These are phyloP conservation scores for Clamator glandarius DNA, from an alignment of 2,797 vertebrate species.

Conservation along the genomic window DNA sequence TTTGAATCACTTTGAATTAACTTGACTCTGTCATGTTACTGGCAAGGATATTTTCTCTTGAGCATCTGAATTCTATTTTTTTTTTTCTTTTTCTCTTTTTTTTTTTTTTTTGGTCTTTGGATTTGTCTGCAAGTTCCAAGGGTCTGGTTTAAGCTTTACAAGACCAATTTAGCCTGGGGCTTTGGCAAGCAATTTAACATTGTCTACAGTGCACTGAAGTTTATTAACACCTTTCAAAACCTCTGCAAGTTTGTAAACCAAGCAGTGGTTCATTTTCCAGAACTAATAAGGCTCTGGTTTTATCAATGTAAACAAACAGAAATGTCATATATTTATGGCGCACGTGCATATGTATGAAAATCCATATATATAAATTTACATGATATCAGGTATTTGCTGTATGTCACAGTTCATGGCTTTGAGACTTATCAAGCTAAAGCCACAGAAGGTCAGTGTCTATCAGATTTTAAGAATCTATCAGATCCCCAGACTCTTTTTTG, in stretches of 20 bases:
- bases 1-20: constrained; percentile 66
- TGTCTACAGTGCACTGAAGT: constrained; percentile 49
- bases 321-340: neutral
- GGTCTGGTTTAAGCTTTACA: constrained; percentile 50
- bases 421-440: neutral
- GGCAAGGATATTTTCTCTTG: constrained; percentile 42
- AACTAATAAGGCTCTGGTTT: constrained; percentile 32
- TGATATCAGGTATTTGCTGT: neutral
- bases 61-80: constrained; percentile 61
- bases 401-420: neutral
- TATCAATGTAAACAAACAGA: neutral
- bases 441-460: neutral
- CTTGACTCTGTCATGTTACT: constrained; percentile 62
- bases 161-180: constrained; percentile 48
- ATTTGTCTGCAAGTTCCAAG: constrained; percentile 5
- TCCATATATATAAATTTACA: neutral
- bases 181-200: constrained; percentile 56
- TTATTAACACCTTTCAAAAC: constrained; percentile 66
- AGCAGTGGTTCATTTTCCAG: constrained; percentile 44
- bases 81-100: neutral
- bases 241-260: constrained; percentile 64
- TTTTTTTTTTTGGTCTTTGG: neutral
- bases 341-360: neutral
- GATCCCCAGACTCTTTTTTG: neutral
- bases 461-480: neutral